Evolutionary conservation across 2,888 invertebrate species (phyloP).

Genomic region (Calameuta idolon): DNA sequence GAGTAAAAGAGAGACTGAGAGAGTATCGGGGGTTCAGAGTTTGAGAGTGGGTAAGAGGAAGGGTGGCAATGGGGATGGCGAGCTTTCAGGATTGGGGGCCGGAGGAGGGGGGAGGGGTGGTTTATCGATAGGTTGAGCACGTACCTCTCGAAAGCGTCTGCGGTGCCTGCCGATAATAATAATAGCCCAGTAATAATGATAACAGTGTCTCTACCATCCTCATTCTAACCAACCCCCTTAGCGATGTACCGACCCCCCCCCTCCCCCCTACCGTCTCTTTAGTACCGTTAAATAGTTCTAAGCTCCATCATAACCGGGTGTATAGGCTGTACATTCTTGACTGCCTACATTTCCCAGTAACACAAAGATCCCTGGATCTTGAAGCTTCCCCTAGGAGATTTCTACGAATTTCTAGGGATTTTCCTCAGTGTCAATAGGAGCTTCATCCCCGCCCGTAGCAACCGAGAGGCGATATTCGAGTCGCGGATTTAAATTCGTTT

Average conservation of each 20-base stretch:
- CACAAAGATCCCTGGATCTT: background rate
- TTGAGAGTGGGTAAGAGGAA: background rate
- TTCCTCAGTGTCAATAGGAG: background rate
- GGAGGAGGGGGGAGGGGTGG: constrained; percentile 18
- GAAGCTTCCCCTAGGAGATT: background rate
- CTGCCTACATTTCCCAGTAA: background rate
- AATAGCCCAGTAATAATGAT: background rate
- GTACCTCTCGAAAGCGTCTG: background rate
- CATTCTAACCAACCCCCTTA: background rate
- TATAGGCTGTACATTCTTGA: background rate
- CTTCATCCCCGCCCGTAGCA: background rate
- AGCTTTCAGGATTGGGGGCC: background rate
- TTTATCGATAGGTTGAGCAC: constrained; percentile 48
- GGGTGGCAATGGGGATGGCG: background rate
- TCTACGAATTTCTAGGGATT: background rate
- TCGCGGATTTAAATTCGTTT: background rate
- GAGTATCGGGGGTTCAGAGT: background rate
- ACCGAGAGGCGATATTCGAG: background rate
- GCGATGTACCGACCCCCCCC: background rate
- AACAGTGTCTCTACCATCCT: background rate
- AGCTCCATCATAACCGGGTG: background rate
- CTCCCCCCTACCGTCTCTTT: background rate
- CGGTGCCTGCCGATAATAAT: background rate
- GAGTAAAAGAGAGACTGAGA: background rate
- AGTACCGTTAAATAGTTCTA: background rate